Base-by-base conservation (phyloP, 2,113 vertebrate species). In the Daboia siamensis region DNA sequence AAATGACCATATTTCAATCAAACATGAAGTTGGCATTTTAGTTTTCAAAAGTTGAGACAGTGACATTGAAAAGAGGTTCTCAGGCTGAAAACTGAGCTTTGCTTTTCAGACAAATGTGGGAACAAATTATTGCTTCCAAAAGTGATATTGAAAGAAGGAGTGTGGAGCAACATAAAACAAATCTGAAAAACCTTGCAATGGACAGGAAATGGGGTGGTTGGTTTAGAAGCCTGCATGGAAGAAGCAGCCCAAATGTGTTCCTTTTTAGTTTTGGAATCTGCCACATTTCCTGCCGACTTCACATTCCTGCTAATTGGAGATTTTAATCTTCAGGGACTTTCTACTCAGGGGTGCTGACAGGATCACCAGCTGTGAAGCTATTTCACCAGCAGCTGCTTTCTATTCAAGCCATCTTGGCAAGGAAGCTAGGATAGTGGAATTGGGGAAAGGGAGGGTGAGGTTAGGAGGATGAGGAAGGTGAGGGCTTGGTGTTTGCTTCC, bases 321-420 rank as follows among this genome's bases (percentile, higher is more conserved):
- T 96, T 97, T 96, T 97, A 96, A 97, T 97, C 96, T 96, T 95
- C 90, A 52, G 95, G 80, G 95, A 96, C 96, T 95, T 92, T 95
- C 95, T 95, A 96, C 96, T 96, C 90, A 1, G 96, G 80, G 97
- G 97, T 54, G 97, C 96, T 96, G 93, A 95, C 95, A 96, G 97
- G 92, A 97, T 96, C 87, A 94, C 96, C 97, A 97, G 97, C 97
- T 97, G 97, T 95, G 97, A 97, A 97, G 94, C 85, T 95, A 96
- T 96, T 96, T 95, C 95, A 94, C 94, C 94, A 93, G 94, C 94
- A 93, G 94, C 87, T 94, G 97, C 94, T 95, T 54, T 97, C 97
- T 97, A 96, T 97, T 97, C 97, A 97, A 96, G 95, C 96, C 96
- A 96, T 96, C 93, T 2, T 87, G 0, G 74, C 74, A 2, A 56